Evolutionary conservation across 2,113 vertebrate species (phyloP), one percentile per base, ranked within the genome.

Genomic region (Coryphaenoides rupestris): DNA sequence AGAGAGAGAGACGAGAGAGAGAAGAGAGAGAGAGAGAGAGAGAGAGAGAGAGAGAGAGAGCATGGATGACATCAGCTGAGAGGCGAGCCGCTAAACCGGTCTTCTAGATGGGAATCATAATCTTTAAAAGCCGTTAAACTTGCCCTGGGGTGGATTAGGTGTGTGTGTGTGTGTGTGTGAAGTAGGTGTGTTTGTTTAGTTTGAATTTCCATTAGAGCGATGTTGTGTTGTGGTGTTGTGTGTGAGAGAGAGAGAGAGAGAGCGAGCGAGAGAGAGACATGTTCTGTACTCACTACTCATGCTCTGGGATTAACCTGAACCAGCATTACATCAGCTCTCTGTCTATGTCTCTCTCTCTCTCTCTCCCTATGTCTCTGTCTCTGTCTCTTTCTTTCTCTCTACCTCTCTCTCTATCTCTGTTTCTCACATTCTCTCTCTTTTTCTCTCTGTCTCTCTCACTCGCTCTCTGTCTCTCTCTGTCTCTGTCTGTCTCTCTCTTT

Each of bases 91-190:
- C 68, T 69, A 19, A 81, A 81, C 84, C 75, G 67, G 88, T 89
- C 70, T 68, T 9, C 60, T 49, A 56, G 61, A 64, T 65, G 59
- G 59, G 58, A 82, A 66, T 46, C 22, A 3, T 75, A 65, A 81
- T 75, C 65, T 64, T 64, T 60, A 79, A 75, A 69, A 86, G 84
- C 83, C 71, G 78, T 88, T 88, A 73, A 79, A 80, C 64, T 74
- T 74, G 22, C 60, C 76, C 71, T 22, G 21, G 60, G 70, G 74
- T 75, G 66, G 69, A 75, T 79, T 71, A 62, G 70, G 74, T 75
- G 66, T 67, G 74, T 79, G 71, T 58, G 46, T 3, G 61, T 64
- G 21, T 45, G 68, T 69, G 66, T 79, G 75, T 53, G 15, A 60
- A 76, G 55, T 60, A 72, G 56, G 72, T 5, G 68, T 82, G 73